Conservation (phyloP, 1,140 invertebrate genomes). For the Eriocheir sinensis region DNA sequence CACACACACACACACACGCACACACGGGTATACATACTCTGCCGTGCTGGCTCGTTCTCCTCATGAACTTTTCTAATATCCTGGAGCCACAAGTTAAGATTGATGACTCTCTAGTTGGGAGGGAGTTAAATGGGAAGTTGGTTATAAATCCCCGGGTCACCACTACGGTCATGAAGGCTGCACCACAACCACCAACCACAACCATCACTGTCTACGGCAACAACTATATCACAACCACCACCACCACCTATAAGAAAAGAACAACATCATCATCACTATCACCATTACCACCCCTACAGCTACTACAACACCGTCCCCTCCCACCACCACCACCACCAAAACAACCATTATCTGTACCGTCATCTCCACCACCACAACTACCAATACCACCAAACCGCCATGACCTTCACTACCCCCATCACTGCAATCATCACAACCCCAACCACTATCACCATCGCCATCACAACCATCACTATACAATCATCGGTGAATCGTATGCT, state of each 20-base stretch:
- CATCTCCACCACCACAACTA: too few relatives aligned
- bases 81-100: not conserved
- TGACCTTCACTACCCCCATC: not conserved
- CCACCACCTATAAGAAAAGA: too few relatives aligned
- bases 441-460: not conserved
- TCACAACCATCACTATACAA: not conserved
- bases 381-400: too few relatives aligned
- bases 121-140: not conserved
- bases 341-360: not conserved
- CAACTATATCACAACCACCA: not conserved
- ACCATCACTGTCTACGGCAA: not conserved
- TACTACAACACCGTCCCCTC: not conserved
- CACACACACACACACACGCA: constrained; percentile 24
- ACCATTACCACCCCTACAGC: not conserved
- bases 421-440: not conserved
- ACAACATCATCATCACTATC: too few relatives aligned
- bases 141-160: constrained; percentile 29
- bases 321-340: not conserved
- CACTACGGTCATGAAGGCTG: not conserved
- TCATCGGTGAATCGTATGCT: too few relatives aligned
- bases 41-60: not conserved
- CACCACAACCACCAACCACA: not conserved
- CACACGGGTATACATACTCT: not conserved
- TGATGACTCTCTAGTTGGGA: not conserved
- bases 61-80: constrained; percentile 41